These are phyloP conservation scores for Arenaria interpres DNA, from an alignment of 2,113 vertebrate species.

Conservation along the genomic window DNA sequence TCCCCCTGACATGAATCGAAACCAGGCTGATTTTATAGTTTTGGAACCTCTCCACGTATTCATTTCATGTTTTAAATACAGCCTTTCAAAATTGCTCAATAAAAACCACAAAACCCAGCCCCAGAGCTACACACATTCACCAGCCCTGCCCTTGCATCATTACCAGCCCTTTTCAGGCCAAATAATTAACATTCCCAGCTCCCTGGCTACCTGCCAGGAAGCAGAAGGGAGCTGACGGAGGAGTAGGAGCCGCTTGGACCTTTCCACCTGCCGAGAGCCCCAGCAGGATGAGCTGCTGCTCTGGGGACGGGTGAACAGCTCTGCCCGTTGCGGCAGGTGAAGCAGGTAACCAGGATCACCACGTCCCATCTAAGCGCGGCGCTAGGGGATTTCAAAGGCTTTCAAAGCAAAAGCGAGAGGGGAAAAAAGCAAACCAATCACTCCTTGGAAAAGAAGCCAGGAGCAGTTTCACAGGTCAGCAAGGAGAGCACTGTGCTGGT, in stretches of 20 bases:
- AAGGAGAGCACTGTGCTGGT: rapidly evolving
- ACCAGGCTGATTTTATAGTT: background rate
- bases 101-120: background rate
- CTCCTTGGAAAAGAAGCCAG: background rate
- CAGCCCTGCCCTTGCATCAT: background rate
- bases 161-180: background rate
- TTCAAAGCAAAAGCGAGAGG: background rate
- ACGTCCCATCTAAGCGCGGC: rapidly evolving
- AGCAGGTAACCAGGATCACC: background rate
- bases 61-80: background rate
- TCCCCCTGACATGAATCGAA: rapidly evolving
- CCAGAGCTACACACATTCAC: background rate
- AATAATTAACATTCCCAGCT: background rate
- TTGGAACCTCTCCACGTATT: background rate
- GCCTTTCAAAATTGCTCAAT: background rate
- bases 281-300: background rate
- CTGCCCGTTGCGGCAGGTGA: background rate
- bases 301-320: background rate
- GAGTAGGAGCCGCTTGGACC: background rate
- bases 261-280: background rate
- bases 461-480: rapidly evolving
- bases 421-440: background rate
- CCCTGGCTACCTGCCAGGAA: background rate
- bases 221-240: background rate
- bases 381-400: background rate